phyloP scores from a whole-genome alignment of 2,888 invertebrate genomes.

The Palloptera scutellata region DNA sequence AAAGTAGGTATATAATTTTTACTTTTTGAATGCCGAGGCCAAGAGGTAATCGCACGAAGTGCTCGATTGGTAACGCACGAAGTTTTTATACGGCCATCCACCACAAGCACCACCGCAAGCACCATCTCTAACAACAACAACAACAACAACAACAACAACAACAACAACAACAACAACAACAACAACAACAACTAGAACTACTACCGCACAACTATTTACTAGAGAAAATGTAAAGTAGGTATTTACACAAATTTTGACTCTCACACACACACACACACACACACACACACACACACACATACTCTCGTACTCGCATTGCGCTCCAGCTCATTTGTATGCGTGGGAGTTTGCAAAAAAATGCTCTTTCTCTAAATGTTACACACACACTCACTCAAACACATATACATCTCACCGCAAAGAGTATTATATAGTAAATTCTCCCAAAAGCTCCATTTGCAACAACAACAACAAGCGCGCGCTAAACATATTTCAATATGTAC shows the following conservation, averaged over 20 bases:
- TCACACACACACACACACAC: slow-evolving; percentile 2
- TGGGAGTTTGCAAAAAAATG: slow-evolving; percentile 34
- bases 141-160: not conserved
- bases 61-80: not conserved
- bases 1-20: slow-evolving; percentile 31
- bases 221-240: slow-evolving; percentile 6
- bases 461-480: too few species aligned
- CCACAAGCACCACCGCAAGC: too few species aligned
- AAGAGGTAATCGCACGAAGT: slow-evolving; percentile 40
- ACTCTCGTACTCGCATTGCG: not conserved
- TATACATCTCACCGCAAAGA: not conserved
- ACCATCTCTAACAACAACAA: not conserved
- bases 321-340: slow-evolving; percentile 39
- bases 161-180: not conserved
- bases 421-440: slow-evolving; percentile 18
- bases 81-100: too few species aligned
- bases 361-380: not conserved
- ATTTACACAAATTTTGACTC: not conserved
- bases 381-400: too few species aligned
- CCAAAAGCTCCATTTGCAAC: not conserved
- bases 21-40: slow-evolving; percentile 45
- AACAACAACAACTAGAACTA: not conserved
- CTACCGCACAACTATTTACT: slow-evolving; percentile 1
- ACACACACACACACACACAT: not conserved
- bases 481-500: not conserved